Percentiles rank a stretch among this genome's conserved stretches.
phyloP scores from a whole-genome alignment of 2,797 vertebrate species.

The Synanceia verrucosa region DNA sequence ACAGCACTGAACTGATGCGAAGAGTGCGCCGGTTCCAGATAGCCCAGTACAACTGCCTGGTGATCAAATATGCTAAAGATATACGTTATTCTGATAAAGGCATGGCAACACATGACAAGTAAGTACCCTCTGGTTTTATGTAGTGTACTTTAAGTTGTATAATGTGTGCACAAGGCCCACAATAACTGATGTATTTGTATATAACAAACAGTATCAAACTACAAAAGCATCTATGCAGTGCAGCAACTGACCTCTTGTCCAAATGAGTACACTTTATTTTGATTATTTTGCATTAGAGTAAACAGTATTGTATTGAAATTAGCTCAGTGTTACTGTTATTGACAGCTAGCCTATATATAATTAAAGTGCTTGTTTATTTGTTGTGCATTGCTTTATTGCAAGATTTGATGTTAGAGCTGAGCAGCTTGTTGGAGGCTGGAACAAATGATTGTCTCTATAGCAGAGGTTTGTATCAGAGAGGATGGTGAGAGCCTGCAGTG shows the following conservation, averaged over 20 bases:
- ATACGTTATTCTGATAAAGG: constrained; percentile 84
- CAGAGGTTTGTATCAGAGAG: no score
- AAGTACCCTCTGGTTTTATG: constrained; percentile 49
- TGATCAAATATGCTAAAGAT: constrained; percentile 95
- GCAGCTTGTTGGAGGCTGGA: neutral
- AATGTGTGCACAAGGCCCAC: neutral
- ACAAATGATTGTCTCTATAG: neutral
- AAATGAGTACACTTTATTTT: neutral
- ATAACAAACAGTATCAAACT: no score
- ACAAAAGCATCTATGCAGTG: no score
- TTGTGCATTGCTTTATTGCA: neutral
- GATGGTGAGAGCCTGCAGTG: no score
- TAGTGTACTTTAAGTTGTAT: neutral
- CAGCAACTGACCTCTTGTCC: neutral
- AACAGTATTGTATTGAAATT: neutral
- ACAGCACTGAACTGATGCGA: constrained; percentile 94
- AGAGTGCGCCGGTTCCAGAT: constrained; percentile 93
- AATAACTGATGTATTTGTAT: neutral
- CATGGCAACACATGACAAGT: constrained; percentile 93
- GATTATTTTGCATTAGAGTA: neutral
- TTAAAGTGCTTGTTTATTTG: neutral
- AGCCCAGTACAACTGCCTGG: constrained; percentile 91
- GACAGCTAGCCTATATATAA: neutral
- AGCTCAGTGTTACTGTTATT: neutral
- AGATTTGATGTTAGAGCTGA: neutral